Evolutionary conservation across 2,113 vertebrate genomes (phyloP), one percentile per base, ranked within the genome.

Genomic region (Onychostoma macrolepis): DNA sequence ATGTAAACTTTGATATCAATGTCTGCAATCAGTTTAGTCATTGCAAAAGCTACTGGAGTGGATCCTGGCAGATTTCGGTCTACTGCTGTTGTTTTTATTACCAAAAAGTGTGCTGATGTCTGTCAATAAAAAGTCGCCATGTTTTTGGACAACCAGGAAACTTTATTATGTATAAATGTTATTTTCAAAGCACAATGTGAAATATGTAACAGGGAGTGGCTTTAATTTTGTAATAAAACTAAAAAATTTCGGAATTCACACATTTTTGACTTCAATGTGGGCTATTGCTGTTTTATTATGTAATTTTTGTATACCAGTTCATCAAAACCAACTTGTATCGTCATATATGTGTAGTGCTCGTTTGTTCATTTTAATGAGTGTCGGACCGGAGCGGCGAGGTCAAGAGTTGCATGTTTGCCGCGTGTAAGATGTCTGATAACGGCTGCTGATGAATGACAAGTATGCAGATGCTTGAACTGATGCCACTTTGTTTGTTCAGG

Each of bases 131-230:
- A 78, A 4, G 53, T 76, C 19, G 13, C 65, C 58, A 58, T 65
- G n/a, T 45, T 78, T 75, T 63, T 69, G 74, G 43, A 12, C 28
- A 19, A 81, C 58, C 50, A 67, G 50, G 28, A 85, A 81, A 72
- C 38, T 63, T 24, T 53, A 63, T 86, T n/a, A 43, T 85, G 13
- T 90, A 7, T 45, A 45, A 72, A n/a, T 91, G 74, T 91, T 90
- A 82, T 88, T 92, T 92, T 91, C 28, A 88, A 84, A 85, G n/a
- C 80, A 33, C 53, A 53, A 82, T 90, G 84, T 91, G 15, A 86
- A 78, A 88, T 82, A 85, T 89, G 69, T 90, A 84, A 65, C 21
- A 85, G 93, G 94, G 91, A 87, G 88, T 87, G 93, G 93, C 91
- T 91, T 93, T 86, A 84, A 89, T 90, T 91, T 88, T 72, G 58